These are phyloP conservation scores for Coboldia fuscipes DNA, from an alignment of 1,140 invertebrate species.

Conservation along the genomic window DNA sequence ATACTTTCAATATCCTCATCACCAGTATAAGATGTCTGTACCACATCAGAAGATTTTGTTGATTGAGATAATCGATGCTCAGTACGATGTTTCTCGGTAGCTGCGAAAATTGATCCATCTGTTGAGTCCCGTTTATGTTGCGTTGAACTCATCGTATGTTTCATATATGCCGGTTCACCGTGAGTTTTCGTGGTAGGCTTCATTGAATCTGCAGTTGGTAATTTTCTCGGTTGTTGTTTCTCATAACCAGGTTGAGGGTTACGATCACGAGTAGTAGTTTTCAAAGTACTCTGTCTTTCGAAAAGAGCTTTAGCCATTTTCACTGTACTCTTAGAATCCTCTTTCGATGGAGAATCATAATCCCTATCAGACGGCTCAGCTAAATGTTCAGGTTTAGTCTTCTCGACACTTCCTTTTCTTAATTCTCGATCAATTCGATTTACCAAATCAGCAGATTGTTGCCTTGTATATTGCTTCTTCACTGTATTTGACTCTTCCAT, in stretches of 20 bases:
- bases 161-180: slow-evolving; percentile 17
- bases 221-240: neutral
- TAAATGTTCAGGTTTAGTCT: neutral
- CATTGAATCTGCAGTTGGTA: neutral
- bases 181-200: slow-evolving; percentile 6
- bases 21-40: too few relatives aligned
- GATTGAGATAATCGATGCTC: neutral
- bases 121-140: slow-evolving; percentile 18
- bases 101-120: slow-evolving; percentile 31
- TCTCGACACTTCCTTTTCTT: neutral
- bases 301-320: slow-evolving; percentile 40
- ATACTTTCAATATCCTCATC: slow-evolving; percentile 53
- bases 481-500: neutral
- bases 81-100: slow-evolving; percentile 32
- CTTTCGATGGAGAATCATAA: too few relatives aligned
- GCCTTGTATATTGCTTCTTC: too few relatives aligned
- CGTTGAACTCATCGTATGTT: slow-evolving; percentile 17
- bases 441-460: neutral
- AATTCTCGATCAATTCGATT: slow-evolving; percentile 1
- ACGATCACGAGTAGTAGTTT: neutral
- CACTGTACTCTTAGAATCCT: slow-evolving; percentile 35
- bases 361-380: slow-evolving; percentile 18
- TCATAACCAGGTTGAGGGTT: neutral
- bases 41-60: slow-evolving; percentile 3
- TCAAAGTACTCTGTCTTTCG: slow-evolving; percentile 23